Evolutionary conservation across 1,140 invertebrate genomes (phyloP).

Genomic region (Papilio aristodemus): DNA sequence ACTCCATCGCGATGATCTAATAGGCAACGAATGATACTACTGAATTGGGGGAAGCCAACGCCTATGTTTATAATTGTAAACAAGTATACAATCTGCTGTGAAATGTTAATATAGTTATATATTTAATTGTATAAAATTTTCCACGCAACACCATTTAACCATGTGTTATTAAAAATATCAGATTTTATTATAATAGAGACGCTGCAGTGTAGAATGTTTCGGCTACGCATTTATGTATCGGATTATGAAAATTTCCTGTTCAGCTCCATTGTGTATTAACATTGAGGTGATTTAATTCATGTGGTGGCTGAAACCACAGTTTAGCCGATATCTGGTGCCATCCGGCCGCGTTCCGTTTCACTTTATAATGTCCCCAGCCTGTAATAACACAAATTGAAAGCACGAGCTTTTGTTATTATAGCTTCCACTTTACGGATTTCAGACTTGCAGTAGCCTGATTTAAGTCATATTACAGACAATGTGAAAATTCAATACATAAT

Average conservation of each 20-base stretch:
- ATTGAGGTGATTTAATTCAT: conserved; percentile 49
- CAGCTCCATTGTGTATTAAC: conserved; percentile 26
- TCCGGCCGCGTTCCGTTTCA: conserved; percentile 46
- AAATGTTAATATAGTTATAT: too few relatives aligned
- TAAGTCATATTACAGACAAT: neutral
- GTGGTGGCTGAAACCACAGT: conserved; percentile 53
- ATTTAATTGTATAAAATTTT: too few relatives aligned
- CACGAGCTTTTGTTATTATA: conserved; percentile 43
- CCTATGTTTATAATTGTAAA: too few relatives aligned
- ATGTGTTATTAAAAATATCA: too few relatives aligned
- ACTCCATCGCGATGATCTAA: too few relatives aligned
- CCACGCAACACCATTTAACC: too few relatives aligned
- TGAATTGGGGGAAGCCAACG: too few relatives aligned
- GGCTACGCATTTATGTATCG: conserved; percentile 1
- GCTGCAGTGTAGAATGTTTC: conserved; percentile 6
- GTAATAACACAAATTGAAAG: conserved; percentile 50
- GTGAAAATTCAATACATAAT: too few relatives aligned
- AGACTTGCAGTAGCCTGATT: conserved; percentile 3
- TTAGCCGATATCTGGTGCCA: conserved; percentile 49
- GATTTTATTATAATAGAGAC: too few relatives aligned
- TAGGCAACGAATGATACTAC: too few relatives aligned
- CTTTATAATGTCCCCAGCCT: conserved; percentile 42
- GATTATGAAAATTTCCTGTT: conserved; percentile 32
- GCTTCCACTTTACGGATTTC: conserved; percentile 31
- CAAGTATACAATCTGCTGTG: too few relatives aligned